phyloP scores from a whole-genome alignment of 2,797 vertebrate species.

The Intellagama lesueurii region DNA sequence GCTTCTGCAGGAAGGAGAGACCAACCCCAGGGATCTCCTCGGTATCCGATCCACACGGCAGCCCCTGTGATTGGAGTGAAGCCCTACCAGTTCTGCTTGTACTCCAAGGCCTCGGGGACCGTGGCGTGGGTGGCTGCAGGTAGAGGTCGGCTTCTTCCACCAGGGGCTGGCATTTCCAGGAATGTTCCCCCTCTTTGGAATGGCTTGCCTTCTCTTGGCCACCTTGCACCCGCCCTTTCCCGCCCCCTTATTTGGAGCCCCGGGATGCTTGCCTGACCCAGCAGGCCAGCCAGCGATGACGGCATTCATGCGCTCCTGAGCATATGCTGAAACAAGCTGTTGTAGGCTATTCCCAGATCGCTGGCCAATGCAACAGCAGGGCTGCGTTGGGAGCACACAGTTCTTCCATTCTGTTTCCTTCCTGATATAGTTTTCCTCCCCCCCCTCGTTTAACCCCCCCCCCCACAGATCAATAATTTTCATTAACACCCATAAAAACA shows the following conservation, averaged over 20 bases:
- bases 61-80: neutral
- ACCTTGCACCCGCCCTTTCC: neutral
- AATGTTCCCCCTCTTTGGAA: too few species aligned
- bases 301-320: slow-evolving; percentile 23
- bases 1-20: too few species aligned
- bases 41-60: too few species aligned
- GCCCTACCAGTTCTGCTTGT: neutral
- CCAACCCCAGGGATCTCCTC: too few species aligned
- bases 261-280: slow-evolving; percentile 26
- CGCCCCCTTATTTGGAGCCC: neutral
- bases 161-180: neutral
- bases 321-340: slow-evolving; percentile 57
- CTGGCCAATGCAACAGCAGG: neutral
- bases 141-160: neutral
- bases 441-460: neutral
- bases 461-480: too few species aligned
- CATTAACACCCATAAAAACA: neutral
- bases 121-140: too few species aligned
- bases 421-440: neutral
- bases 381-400: neutral
- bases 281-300: slow-evolving; percentile 40
- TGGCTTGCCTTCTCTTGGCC: too few species aligned
- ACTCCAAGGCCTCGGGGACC: neutral
- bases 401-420: neutral
- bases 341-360: neutral